Conservation (phyloP, 2,888 invertebrate species). For the Polydrusus cervinus region DNA sequence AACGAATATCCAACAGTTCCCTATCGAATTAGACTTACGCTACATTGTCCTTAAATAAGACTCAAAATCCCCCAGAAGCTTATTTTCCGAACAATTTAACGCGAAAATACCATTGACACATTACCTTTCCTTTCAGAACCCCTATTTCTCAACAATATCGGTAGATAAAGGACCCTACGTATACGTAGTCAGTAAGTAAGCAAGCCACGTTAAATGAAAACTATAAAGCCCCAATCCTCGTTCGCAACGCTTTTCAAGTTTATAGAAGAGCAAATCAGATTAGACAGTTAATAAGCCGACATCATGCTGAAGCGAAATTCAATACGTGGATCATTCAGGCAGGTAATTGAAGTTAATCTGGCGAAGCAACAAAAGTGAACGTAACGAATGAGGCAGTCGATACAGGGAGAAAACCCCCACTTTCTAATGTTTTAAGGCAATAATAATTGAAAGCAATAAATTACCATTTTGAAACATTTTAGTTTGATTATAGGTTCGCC, state of each 20-base stretch:
- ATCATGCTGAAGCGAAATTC: constrained; percentile 46
- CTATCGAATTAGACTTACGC: background rate
- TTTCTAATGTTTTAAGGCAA: background rate
- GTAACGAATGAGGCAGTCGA: constrained; percentile 34
- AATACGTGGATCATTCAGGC: constrained; percentile 47
- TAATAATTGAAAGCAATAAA: constrained; percentile 23
- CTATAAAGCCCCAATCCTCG: constrained; percentile 43
- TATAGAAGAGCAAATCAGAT: constrained; percentile 52
- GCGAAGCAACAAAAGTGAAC: constrained; percentile 51
- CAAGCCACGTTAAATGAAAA: constrained; percentile 44
- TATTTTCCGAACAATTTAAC: constrained; percentile 39
- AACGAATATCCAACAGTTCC: too few species aligned
- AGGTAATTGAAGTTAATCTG: constrained; percentile 54
- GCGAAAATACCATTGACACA: constrained; percentile 47
- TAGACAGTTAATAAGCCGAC: constrained; percentile 54
- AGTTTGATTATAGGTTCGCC: background rate
- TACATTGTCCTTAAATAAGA: constrained; percentile 10
- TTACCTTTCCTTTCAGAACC: constrained; percentile 48
- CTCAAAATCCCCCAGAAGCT: constrained; percentile 24
- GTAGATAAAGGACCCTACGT: constrained; percentile 41
- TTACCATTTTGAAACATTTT: background rate
- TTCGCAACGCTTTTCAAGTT: constrained; percentile 52
- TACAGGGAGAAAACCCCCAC: constrained; percentile 5
- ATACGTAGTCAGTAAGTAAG: constrained; percentile 43
- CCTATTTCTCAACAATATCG: constrained; percentile 51